These are phyloP conservation scores for Yoshiicerus persimilis DNA, from an alignment of 1,140 invertebrate species.

Conservation along the genomic window DNA sequence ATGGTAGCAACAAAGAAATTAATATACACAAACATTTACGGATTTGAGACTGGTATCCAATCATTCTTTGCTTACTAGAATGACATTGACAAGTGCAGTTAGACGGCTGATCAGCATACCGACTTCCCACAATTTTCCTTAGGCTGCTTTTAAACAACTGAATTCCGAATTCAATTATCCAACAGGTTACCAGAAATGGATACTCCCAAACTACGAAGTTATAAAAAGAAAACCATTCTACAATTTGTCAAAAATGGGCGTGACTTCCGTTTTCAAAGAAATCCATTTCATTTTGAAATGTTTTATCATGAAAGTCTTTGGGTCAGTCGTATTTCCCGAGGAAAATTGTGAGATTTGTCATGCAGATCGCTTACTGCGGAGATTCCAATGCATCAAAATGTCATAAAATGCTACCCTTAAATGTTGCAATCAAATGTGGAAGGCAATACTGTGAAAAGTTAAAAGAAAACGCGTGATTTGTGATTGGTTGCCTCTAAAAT, in stretches of 20 bases:
- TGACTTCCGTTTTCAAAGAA: not conserved
- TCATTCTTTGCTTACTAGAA: not conserved
- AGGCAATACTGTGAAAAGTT: not conserved
- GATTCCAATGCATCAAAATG: not conserved
- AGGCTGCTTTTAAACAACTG: conserved; percentile 19
- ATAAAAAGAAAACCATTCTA: not conserved
- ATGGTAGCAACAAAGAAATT: not conserved
- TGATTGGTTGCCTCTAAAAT: not conserved
- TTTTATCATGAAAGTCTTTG: not conserved
- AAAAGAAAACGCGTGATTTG: not conserved
- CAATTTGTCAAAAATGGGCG: not conserved
- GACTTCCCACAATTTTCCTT: conserved; percentile 14
- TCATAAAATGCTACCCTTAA: not conserved
- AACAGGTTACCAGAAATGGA: conserved; percentile 34
- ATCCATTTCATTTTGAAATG: not conserved
- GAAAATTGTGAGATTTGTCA: conserved; percentile 8
- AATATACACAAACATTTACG: not conserved
- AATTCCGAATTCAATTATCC: conserved; percentile 30
- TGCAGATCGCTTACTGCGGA: not conserved
- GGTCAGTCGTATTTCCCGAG: too few relatives aligned
- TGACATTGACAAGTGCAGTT: not conserved
- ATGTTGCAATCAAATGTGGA: not conserved
- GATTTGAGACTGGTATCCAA: not conserved
- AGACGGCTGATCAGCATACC: not conserved
- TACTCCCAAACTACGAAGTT: conserved; percentile 17